A percentile compares a stretch with the other conserved stretches of the same genome.
These are phyloP conservation scores for Nysson spinosus DNA, from an alignment of 2,888 invertebrate species.

Conservation along the genomic window DNA sequence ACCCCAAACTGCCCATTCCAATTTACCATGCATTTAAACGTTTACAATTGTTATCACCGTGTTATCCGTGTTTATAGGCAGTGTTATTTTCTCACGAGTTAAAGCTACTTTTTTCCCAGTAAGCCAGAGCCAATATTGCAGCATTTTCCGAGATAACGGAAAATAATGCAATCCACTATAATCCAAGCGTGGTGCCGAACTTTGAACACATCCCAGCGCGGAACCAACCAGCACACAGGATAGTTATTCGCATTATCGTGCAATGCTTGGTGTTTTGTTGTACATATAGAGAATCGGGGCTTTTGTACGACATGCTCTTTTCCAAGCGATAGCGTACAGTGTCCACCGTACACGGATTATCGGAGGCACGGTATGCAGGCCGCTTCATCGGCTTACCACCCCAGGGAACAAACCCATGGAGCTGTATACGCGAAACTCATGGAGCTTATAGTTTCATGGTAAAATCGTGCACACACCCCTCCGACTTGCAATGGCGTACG, in stretches of 20 bases:
- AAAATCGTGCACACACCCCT: slow-evolving; percentile 27
- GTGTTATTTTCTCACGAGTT: background rate
- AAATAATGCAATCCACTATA: slow-evolving; percentile 4
- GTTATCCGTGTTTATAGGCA: too few species aligned
- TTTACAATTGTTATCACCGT: too few species aligned
- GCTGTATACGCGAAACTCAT: slow-evolving; percentile 18
- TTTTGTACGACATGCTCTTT: slow-evolving; percentile 4
- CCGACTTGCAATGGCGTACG: slow-evolving; percentile 19
- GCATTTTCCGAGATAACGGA: background rate
- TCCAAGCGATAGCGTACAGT: slow-evolving; percentile 8
- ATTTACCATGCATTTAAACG: too few species aligned
- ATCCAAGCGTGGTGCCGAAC: too few species aligned
- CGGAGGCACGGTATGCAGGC: slow-evolving; percentile 9
- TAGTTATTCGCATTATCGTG: background rate
- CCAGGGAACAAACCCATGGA: slow-evolving; percentile 13
- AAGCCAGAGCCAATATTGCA: too few species aligned
- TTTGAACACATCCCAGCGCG: too few species aligned
- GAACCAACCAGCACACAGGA: too few species aligned
- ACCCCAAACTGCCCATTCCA: too few species aligned
- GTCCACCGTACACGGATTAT: slow-evolving; percentile 5
- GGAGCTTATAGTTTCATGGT: slow-evolving; percentile 18
- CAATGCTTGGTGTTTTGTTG: background rate
- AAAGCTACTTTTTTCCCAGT: background rate
- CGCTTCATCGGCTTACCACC: slow-evolving; percentile 33
- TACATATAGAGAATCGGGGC: background rate